Percentiles rank a stretch among this genome's conserved stretches.
Evolutionary conservation across 1,140 invertebrate genomes (phyloP).

Genomic region (Vanessa tameamea): DNA sequence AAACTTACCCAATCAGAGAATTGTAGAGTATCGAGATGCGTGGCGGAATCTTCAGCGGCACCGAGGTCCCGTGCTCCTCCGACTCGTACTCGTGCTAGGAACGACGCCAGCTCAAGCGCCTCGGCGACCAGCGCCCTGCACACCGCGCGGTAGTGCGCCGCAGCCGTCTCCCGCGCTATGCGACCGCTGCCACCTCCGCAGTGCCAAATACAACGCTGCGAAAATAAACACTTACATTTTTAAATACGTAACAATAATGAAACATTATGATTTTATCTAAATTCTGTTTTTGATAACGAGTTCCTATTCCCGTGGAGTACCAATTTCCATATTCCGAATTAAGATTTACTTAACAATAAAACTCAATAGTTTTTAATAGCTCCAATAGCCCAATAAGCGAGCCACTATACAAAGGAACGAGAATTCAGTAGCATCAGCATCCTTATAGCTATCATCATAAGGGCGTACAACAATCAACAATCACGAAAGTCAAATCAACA

Average conservation of each 20-base stretch:
- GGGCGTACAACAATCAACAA: too few relatives aligned
- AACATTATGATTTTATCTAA: too few relatives aligned
- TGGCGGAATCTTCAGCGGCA: constrained; percentile 82
- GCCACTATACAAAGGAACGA: too few relatives aligned
- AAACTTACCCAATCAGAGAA: constrained; percentile 92
- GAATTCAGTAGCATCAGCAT: not conserved
- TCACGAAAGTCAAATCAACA: too few relatives aligned
- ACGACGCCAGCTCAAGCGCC: constrained; percentile 92
- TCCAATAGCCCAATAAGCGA: too few relatives aligned
- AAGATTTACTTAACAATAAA: too few relatives aligned
- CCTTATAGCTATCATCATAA: too few relatives aligned
- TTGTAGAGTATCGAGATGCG: constrained; percentile 88
- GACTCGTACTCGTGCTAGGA: constrained; percentile 90
- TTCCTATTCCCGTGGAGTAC: too few relatives aligned
- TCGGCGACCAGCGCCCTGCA: constrained; percentile 95
- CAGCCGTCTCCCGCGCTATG: constrained; percentile 82
- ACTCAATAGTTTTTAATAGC: too few relatives aligned
- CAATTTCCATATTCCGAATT: too few relatives aligned
- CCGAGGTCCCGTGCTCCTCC: constrained; percentile 82
- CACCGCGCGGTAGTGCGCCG: constrained; percentile 94
- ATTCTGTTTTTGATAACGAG: too few relatives aligned
- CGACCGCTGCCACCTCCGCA: constrained; percentile 66
- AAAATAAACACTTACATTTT: constrained; percentile 3
- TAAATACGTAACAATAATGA: not conserved
- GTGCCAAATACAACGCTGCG: constrained; percentile 86